Base-by-base conservation (phyloP, 1,140 invertebrate genomes). In the Penaeus indicus region DNA sequence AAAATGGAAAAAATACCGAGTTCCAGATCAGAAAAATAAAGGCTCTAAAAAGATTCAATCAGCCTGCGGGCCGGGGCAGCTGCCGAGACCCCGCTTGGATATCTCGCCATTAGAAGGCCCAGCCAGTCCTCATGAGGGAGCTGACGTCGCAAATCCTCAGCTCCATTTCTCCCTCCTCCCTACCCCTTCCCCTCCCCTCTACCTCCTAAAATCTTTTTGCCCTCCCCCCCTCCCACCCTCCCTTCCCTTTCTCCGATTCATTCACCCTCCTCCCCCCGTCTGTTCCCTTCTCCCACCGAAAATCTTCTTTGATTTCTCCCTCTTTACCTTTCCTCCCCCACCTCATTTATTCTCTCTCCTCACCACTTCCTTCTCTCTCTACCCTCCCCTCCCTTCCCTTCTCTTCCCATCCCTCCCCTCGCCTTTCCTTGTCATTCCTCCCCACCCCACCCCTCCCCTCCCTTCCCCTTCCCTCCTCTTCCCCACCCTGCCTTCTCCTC, bases 101-200 rank as follows among this genome's bases (percentile, higher is more conserved):
- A 84, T 84, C 25, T 47, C 38, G 32, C 64, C 63, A 84, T 84
- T 69, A 84, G 19, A 18, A 84, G 64, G 81, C 81, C 54, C 64
- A 54, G 67, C 81, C 67, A 62, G 81, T 69, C 18, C 62, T 64
- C 42, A 47, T n/a, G 79, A 60, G 10, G 19, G 27, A 25, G 22
- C 22, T 79, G 32, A n/a, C 18, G 32, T 47, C 47, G 25, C 77
- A n/a, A 22, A 22, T 42, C n/a, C 22, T 27, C 32, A 4, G 18
- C 22, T 32, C n/a, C 32, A 0, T 27, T 47, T 47, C 47, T 27
- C 77, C 77, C 22, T 69, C 63, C 63, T 67, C 38, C 32, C 75
- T 11, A 19, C 75, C n/a, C 21, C 75, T 32, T 77, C 75, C 7
- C 62, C 79, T 21, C 38, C 3, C 38, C 10, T 21, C 79, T 19